A percentile compares a stretch with the other conserved stretches of the same genome.
phyloP scores from a whole-genome alignment of 2,888 invertebrate species.

The Philhelius pedissequus region DNA sequence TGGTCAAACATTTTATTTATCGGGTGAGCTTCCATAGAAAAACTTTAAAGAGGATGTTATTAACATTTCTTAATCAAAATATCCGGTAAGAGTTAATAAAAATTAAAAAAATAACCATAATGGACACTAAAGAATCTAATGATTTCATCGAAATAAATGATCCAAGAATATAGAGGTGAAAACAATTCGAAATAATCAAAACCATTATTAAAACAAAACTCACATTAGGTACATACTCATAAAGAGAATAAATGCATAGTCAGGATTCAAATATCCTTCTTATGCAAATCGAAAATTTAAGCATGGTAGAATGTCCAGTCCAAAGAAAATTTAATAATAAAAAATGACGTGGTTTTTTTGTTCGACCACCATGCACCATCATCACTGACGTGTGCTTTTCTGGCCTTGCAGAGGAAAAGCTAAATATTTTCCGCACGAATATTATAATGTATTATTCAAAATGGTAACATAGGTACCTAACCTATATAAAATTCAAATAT shows the following conservation, averaged over 20 bases:
- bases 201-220: no score
- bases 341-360: constrained; percentile 36
- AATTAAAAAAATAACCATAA: no score
- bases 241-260: neutral
- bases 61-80: no score
- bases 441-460: constrained; percentile 19
- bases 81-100: no score
- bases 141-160: no score
- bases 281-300: neutral
- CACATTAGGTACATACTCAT: no score
- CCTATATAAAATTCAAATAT: neutral
- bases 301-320: neutral
- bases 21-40: no score
- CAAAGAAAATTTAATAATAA: constrained; percentile 55
- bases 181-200: no score
- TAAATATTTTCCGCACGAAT: constrained; percentile 6
- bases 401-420: neutral
- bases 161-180: no score
- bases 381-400: neutral
- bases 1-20: no score
- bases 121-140: no score
- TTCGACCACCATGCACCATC: neutral
- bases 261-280: neutral
- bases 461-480: constrained; percentile 6
- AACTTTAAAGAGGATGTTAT: no score